A percentile compares a stretch with the other conserved stretches of the same genome.
Conservation (phyloP, 2,113 vertebrate genomes). For the Ciconia stormi region DNA sequence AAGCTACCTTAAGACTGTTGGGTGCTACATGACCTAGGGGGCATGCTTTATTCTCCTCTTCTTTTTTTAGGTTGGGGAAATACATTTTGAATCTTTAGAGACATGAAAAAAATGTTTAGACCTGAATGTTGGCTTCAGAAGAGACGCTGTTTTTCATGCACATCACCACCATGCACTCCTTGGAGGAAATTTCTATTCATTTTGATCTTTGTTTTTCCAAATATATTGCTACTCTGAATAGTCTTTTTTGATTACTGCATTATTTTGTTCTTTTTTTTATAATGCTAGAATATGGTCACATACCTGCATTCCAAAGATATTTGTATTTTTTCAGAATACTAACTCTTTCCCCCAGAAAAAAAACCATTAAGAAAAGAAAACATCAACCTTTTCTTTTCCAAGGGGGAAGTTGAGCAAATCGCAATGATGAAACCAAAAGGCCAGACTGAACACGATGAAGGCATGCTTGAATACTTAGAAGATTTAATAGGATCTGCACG, state of each 20-base stretch:
- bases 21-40: background rate
- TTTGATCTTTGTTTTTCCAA: background rate
- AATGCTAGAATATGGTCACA: background rate
- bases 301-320: background rate
- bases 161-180: background rate
- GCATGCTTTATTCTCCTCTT: background rate
- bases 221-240: background rate
- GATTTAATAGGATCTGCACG: conserved; percentile 94
- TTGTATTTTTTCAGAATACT: background rate
- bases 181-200: background rate
- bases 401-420: conserved; percentile 99
- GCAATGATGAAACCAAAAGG: conserved; percentile 98
- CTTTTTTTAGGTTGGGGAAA: background rate
- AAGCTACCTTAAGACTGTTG: background rate
- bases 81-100: background rate
- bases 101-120: background rate
- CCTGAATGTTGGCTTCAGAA: background rate
- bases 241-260: background rate
- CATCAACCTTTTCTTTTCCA: conserved; percentile 20
- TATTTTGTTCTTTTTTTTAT: background rate
- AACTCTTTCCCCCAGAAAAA: background rate
- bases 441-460: conserved; percentile 93
- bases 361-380: background rate
- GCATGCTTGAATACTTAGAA: conserved; percentile 97
- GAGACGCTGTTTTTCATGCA: background rate